phyloP scores from a whole-genome alignment of 2,888 invertebrate genomes.

The Anarsia innoxiella region DNA sequence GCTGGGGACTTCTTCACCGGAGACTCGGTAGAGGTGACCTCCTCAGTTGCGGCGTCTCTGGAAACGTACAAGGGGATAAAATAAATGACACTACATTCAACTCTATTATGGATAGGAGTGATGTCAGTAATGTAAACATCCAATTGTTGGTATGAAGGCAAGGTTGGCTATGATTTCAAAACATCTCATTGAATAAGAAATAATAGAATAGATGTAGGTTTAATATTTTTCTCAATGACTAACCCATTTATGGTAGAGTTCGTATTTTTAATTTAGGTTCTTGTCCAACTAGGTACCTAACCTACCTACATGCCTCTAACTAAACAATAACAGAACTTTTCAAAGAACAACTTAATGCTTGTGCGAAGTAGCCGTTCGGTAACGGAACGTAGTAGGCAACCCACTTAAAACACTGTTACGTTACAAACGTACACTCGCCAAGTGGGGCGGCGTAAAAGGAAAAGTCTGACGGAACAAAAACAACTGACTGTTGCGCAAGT shows the following conservation, averaged over 20 bases:
- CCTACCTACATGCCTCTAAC: no score
- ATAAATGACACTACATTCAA: background rate
- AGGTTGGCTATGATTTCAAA: background rate
- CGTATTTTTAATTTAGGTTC: no score
- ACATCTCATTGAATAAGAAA: no score
- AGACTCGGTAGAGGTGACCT: conserved; percentile 67
- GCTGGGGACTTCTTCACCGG: conserved; percentile 69
- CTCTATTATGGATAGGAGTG: background rate
- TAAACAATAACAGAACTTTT: no score
- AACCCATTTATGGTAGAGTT: no score
- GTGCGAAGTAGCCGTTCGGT: conserved; percentile 24
- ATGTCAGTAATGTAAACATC: conserved; percentile 6
- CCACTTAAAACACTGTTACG: no score
- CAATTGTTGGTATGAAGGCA: conserved; percentile 1
- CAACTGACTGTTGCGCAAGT: conserved; percentile 65
- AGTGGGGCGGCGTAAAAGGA: conserved; percentile 53
- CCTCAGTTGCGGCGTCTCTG: conserved; percentile 64
- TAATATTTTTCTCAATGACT: no score
- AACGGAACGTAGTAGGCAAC: conserved; percentile 46
- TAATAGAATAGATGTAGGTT: no score
- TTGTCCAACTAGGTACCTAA: no score
- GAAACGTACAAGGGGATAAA: conserved; percentile 30
- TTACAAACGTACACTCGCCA: conserved; percentile 35
- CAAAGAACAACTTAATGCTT: background rate
- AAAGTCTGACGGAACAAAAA: conserved; percentile 66